Evolutionary conservation across 2,888 invertebrate species (phyloP).

Genomic region (Mesorhabditis belari): DNA sequence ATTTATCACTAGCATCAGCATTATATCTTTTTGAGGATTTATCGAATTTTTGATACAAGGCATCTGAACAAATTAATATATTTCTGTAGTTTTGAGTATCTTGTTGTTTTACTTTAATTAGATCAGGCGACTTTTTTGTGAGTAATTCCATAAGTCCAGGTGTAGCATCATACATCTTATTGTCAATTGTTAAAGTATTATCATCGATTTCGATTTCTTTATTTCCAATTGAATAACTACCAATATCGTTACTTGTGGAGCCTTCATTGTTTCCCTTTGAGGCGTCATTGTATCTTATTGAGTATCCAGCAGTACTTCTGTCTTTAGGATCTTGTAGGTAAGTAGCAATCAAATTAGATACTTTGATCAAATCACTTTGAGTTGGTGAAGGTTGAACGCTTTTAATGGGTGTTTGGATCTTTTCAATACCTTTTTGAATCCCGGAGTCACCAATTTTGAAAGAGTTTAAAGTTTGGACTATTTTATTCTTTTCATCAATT

Average conservation of each 20-base stretch:
- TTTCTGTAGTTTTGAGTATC: conserved; percentile 21
- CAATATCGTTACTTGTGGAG: conserved; percentile 2
- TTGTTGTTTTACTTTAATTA: conserved; percentile 7
- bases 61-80: conserved; percentile 27
- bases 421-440: conserved; percentile 7
- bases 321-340: conserved; percentile 26
- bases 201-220: conserved; percentile 23
- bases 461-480: conserved; percentile 24
- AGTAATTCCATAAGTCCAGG: conserved; percentile 27
- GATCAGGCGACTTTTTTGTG: conserved; percentile 27
- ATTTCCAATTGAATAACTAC: conserved; percentile 24
- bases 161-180: conserved; percentile 14
- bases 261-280: too few species aligned
- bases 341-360: conserved; percentile 18
- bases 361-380: conserved; percentile 5
- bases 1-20: conserved; percentile 33
- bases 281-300: conserved; percentile 15
- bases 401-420: conserved; percentile 7
- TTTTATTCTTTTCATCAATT: conserved; percentile 31
- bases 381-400: conserved; percentile 1
- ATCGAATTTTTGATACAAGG: conserved; percentile 27
- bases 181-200: conserved; percentile 18
- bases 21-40: conserved; percentile 22
- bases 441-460: conserved; percentile 8
- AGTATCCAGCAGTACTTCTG: conserved; percentile 31